Conservation (phyloP, 2,888 invertebrate genomes). For the Eupithecia vulgata region DNA sequence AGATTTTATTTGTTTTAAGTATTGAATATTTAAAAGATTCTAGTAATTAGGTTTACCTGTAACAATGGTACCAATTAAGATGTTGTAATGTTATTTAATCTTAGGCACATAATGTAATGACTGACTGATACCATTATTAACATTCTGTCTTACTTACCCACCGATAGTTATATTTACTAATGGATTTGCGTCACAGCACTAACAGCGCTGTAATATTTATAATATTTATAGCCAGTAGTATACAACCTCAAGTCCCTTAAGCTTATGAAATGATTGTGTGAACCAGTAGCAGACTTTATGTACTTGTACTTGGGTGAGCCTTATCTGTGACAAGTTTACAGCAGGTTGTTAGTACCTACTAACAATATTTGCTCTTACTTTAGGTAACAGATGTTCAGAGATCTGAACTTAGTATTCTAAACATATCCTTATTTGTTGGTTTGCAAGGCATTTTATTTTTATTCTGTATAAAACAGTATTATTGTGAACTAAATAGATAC, state of each 20-base stretch:
- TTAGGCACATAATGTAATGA: conserved; percentile 18
- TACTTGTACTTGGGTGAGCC: background rate
- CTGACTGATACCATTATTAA: conserved; percentile 29
- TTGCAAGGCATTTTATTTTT: background rate
- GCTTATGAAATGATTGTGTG: background rate
- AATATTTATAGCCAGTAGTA: background rate
- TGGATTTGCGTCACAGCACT: background rate
- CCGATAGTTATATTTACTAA: conserved; percentile 26
- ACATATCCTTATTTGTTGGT: background rate
- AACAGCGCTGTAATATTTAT: background rate
- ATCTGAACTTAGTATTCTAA: background rate
- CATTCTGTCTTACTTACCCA: conserved; percentile 16
- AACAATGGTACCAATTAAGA: conserved; percentile 14
- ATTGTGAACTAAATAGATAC: background rate
- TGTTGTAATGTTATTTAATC: conserved; percentile 29
- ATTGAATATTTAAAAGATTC: conserved; percentile 23
- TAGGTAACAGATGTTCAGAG: background rate
- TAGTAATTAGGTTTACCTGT: conserved; percentile 4
- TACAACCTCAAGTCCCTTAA: background rate
- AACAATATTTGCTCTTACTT: background rate
- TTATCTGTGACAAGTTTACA: background rate
- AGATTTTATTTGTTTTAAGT: conserved; percentile 29
- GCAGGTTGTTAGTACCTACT: background rate
- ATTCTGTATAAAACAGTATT: background rate
- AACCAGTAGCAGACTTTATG: background rate